These are phyloP conservation scores for Synanthedon formicaeformis DNA, from an alignment of 2,888 invertebrate species.

Conservation along the genomic window DNA sequence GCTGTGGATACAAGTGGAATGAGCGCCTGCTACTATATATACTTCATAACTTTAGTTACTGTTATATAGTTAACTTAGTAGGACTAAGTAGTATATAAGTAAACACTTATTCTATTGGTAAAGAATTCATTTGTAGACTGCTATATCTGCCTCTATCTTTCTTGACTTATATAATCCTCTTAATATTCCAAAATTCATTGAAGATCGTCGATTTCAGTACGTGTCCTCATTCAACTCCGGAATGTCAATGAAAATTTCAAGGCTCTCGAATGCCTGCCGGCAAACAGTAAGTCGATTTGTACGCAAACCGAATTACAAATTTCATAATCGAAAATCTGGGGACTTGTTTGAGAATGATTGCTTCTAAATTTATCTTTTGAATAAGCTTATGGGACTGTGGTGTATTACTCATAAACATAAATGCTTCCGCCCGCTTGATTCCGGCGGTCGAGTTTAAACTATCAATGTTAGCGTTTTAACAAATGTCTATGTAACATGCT, in stretches of 20 bases:
- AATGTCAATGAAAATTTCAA: background rate
- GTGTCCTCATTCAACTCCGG: background rate
- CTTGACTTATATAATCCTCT: background rate
- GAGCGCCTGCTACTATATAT: too few species aligned
- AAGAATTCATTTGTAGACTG: too few species aligned
- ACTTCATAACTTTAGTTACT: too few species aligned
- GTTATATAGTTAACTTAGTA: too few species aligned
- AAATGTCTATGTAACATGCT: too few species aligned
- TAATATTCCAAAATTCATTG: background rate
- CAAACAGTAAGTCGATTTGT: background rate
- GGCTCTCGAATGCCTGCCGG: background rate
- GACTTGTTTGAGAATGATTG: background rate
- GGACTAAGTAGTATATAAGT: too few species aligned
- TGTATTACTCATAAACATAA: too few species aligned
- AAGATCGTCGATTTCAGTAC: background rate
- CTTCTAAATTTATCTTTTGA: background rate
- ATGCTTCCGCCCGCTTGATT: too few species aligned
- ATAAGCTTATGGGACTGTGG: background rate
- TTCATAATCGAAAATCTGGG: background rate
- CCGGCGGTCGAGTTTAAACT: too few species aligned
- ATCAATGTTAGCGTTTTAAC: too few species aligned
- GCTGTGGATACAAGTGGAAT: too few species aligned
- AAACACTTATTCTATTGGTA: too few species aligned
- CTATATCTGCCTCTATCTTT: background rate
- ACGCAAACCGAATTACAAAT: background rate